A percentile compares a stretch with the other conserved stretches of the same genome.
These are phyloP conservation scores for Trypoxylus dichotomus DNA, from an alignment of 1,140 invertebrate genomes.

Conservation along the genomic window DNA sequence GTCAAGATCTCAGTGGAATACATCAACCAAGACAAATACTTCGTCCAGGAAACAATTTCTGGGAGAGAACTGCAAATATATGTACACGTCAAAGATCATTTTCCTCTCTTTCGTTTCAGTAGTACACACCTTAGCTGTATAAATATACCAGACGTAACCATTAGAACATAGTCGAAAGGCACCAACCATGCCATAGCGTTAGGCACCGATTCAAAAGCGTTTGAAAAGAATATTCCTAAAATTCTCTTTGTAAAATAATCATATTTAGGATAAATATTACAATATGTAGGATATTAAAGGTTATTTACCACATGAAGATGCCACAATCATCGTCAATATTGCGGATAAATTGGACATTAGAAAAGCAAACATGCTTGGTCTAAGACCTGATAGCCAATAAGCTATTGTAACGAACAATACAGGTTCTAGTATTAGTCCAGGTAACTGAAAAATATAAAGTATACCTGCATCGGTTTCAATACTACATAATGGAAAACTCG, in stretches of 20 bases:
- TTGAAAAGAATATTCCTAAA: constrained; percentile 82
- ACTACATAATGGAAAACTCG: not conserved
- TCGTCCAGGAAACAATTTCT: constrained; percentile 77
- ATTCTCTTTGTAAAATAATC: not conserved
- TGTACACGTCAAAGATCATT: not conserved
- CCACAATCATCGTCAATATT: constrained; percentile 78
- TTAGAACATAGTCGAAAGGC: constrained; percentile 83
- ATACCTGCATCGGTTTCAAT: not conserved
- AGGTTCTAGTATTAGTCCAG: constrained; percentile 76
- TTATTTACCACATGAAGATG: constrained; percentile 75
- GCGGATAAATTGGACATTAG: constrained; percentile 66
- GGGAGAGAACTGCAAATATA: constrained; percentile 71
- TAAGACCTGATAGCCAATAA: constrained; percentile 77
- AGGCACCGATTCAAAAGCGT: constrained; percentile 77
- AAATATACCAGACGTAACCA: constrained; percentile 86
- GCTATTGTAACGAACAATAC: constrained; percentile 73
- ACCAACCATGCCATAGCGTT: constrained; percentile 81
- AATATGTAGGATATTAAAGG: not conserved
- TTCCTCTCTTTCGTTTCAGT: not conserved
- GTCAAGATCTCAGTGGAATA: constrained; percentile 88
- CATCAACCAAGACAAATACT: constrained; percentile 90
- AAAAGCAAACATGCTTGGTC: constrained; percentile 67
- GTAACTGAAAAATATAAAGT: constrained; percentile 60
- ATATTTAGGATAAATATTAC: not conserved
- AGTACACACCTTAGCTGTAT: constrained; percentile 75